Percentiles rank a stretch among this genome's conserved stretches.
Conservation (phyloP, 2,888 invertebrate species). For the Carcina quercana region DNA sequence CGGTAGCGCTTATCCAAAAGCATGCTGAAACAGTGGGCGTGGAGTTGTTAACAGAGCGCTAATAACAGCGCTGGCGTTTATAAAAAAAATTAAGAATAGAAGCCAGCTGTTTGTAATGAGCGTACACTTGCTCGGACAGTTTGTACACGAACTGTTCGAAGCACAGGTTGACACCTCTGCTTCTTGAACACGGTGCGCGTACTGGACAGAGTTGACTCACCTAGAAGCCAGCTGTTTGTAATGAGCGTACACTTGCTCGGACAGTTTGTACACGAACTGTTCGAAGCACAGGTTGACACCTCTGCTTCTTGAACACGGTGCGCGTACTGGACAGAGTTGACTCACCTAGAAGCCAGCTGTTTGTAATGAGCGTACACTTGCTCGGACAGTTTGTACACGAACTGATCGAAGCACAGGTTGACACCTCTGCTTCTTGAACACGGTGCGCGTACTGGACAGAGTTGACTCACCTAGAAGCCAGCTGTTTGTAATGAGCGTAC, state of each 20-base stretch:
- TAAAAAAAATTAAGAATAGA: too few species aligned
- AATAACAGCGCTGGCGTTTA: too few species aligned
- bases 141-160: constrained; percentile 99
- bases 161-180: constrained; percentile 97
- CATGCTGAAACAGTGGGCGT: constrained; percentile 77
- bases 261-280: constrained; percentile 98
- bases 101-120: constrained; percentile 97
- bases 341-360: constrained; percentile 94
- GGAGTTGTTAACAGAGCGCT: too few species aligned
- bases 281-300: constrained; percentile 99
- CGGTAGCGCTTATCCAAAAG: constrained; percentile 97
- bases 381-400: constrained; percentile 98
- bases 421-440: constrained; percentile 98
- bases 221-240: constrained; percentile 97
- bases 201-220: constrained; percentile 97
- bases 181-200: constrained; percentile 97
- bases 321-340: constrained; percentile 97
- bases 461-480: constrained; percentile 96
- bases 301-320: constrained; percentile 96
- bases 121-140: constrained; percentile 97
- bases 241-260: constrained; percentile 97
- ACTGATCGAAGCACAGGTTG: constrained; percentile 99
- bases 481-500: constrained; percentile 97
- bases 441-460: constrained; percentile 97
- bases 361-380: constrained; percentile 99